Evolutionary conservation across 2,113 vertebrate genomes (phyloP), one percentile per base, ranked within the genome.

Genomic region (Gorsachius goisagi): DNA sequence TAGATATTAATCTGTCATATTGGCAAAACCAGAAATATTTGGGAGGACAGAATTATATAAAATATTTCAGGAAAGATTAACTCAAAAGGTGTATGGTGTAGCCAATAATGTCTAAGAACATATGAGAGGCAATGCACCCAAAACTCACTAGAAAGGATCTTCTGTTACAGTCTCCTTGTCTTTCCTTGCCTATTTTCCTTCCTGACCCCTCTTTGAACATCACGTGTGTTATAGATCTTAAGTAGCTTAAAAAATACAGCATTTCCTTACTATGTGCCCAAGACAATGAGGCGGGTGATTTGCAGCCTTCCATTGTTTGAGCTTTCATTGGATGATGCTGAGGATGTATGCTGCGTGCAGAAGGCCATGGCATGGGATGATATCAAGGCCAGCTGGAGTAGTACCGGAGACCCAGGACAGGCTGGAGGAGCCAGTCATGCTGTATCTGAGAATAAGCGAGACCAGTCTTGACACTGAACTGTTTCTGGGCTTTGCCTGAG

Each of bases 31-130:
- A 72, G 39, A 96, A 79, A 44, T 64, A 92, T 35, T 68, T 83
- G 53, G 4, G 26, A 92, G 39, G 63, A 39, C 18, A 30, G 68
- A 81, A 74, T 62, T 66, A 39, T 11, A 52, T 45, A 74, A 93
- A 96, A 59, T 58, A 89, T 85, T 85, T 86, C 77, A 67, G 64
- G 37, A 91, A 78, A 67, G 21, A 86, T 88, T 82, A 69, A 91
- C 69, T 82, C 26, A 67, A 75, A 92, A 69, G 8, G 3, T 71
- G 20, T n/a, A 50, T 58, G 32, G 7, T 35, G n/a, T 78, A 74
- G 59, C 23, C 4, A 95, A 28, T 16, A 66, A 74, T 15, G 17
- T 67, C 68, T 47, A 74, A 78, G 64, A 67, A 81, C 47, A 44
- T 35, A 50, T 37, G 50, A 77, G 28, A 86, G 41, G 41, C 66